Evolutionary conservation across 1,140 invertebrate species (phyloP).

Genomic region (Cylas formicarius): DNA sequence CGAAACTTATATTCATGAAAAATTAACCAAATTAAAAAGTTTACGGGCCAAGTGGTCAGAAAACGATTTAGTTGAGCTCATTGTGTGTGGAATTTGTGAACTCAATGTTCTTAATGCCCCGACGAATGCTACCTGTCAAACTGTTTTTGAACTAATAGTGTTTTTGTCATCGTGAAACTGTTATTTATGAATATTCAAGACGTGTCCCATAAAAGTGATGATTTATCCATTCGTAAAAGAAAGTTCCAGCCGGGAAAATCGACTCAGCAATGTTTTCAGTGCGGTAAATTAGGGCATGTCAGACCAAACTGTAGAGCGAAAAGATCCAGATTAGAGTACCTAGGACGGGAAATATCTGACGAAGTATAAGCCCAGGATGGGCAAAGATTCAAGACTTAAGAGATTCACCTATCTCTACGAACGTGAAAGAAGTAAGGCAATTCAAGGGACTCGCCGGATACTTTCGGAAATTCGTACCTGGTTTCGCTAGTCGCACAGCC

Average conservation of each 20-base stretch:
- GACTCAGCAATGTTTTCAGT: background rate
- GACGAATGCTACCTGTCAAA: background rate
- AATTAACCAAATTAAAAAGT: background rate
- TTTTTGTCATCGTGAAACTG: slow-evolving; percentile 2
- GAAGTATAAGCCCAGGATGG: too few species aligned
- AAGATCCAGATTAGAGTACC: slow-evolving; percentile 4
- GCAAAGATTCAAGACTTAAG: too few species aligned
- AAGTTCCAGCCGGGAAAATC: background rate
- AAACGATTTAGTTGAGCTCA: too few species aligned
- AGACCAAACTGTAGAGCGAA: background rate
- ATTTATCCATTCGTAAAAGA: too few species aligned
- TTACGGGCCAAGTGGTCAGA: background rate
- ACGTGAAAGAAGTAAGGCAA: slow-evolving; percentile 31
- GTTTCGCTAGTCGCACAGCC: slow-evolving; percentile 32
- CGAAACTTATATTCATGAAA: background rate
- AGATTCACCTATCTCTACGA: slow-evolving; percentile 22
- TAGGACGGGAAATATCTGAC: too few species aligned
- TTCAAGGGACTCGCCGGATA: slow-evolving; percentile 32
- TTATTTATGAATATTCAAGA: too few species aligned
- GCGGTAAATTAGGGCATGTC: slow-evolving; percentile 1
- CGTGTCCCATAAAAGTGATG: background rate
- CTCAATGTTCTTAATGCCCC: too few species aligned
- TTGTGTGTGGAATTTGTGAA: too few species aligned
- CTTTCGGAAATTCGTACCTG: slow-evolving; percentile 33
- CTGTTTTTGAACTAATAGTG: background rate